Evolutionary conservation across 2,113 vertebrate genomes (phyloP), one percentile per base, ranked within the genome.

Genomic region (Arizona elegans): DNA sequence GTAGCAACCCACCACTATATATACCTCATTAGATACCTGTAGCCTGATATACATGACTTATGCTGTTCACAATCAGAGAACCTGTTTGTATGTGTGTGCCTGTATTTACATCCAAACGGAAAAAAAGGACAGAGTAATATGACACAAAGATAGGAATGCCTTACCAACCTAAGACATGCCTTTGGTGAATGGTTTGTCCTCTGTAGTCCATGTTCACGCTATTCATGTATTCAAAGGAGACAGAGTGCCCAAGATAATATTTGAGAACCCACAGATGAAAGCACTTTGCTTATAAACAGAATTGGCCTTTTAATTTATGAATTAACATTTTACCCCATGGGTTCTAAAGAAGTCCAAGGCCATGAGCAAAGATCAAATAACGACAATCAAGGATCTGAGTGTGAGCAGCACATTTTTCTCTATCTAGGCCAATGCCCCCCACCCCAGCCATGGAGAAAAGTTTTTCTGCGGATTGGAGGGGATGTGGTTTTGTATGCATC

Each of bases 121-220:
- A 5, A 92, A 47, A 1, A 88, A 88, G 0, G 85, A 12, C 0
- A 62, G 38, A 92, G 47, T 89, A 8, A n/a, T 2, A 59, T 13
- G 56, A 59, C 3, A 9, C 12, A 65, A 88, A 88, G 52, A 10
- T 81, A 59, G 19, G 93, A 91, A 93, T 0, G 9, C 8, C 43
- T 58, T 52, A 85, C 24, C 47, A 86, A 47, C 47, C 47, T 0
- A 0, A 5, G 3, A 38, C 52, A 15, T 1, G 62, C 56, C 91
- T 93, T 90, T 33, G 89, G 8, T 92, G 1, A 92, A 15, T 1
- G 0, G 47, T 8, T 0, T 17, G 1, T 1, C 56, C 9, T 65
- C 5, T 29, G 62, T 3, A 50, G 53, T 43, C 3, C 88, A 11
- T 50, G 0, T 17, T 8, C 9, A 0, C 0, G 0, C 5, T 92